Evolutionary conservation across 2,797 vertebrate genomes (phyloP).

Genomic region (Emys orbicularis): DNA sequence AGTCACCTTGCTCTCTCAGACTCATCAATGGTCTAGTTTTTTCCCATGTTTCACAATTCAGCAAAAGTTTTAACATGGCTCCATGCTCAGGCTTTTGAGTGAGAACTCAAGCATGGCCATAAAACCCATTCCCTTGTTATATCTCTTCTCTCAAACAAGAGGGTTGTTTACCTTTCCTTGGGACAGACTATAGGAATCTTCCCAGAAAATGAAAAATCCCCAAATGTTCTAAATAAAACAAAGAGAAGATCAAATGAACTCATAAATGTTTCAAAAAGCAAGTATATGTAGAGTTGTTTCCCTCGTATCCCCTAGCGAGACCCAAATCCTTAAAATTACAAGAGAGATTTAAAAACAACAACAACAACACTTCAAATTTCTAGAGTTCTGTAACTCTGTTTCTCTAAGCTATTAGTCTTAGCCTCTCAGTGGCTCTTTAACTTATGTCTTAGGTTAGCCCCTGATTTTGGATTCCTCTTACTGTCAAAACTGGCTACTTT

Average conservation of each 20-base stretch:
- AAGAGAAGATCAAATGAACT: not conserved
- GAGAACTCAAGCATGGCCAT: not conserved
- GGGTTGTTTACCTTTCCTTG: not conserved
- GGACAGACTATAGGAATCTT: not conserved
- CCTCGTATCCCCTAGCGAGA: not conserved
- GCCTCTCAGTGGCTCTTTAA: not conserved
- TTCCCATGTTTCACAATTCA: not conserved
- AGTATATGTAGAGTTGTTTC: not conserved
- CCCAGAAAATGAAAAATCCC: not conserved
- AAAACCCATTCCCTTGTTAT: not conserved
- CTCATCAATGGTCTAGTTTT: not conserved
- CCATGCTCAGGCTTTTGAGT: not conserved
- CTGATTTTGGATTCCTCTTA: not conserved
- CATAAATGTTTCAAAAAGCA: not conserved
- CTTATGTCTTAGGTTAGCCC: not conserved
- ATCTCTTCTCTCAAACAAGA: not conserved
- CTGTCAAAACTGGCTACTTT: not conserved
- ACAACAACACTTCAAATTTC: not conserved
- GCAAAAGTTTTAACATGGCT: not conserved
- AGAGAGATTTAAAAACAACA: not conserved
- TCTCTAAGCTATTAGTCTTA: not conserved
- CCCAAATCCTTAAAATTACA: not conserved
- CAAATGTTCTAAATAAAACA: not conserved
- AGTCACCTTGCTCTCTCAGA: not conserved
- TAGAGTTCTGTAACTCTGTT: not conserved